These are phyloP conservation scores for Platichthys flesus DNA, from an alignment of 2,113 vertebrate species.

Conservation along the genomic window DNA sequence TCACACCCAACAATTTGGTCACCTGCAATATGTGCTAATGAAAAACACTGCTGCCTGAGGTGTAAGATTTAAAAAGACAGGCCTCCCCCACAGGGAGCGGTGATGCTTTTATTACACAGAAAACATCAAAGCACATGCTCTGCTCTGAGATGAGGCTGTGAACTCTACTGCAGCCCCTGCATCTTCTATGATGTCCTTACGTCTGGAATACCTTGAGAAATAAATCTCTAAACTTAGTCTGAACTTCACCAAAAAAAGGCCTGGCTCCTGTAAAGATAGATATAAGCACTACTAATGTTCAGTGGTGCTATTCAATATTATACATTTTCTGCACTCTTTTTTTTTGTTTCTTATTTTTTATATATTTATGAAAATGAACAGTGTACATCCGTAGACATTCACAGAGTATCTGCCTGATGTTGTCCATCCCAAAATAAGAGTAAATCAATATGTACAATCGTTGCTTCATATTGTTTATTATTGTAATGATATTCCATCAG, in stretches of 20 bases:
- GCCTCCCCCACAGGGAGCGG: neutral
- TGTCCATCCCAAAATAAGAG: neutral
- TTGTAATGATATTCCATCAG: too few species aligned
- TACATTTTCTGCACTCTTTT: too few species aligned
- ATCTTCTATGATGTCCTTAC: neutral
- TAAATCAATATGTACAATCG: neutral
- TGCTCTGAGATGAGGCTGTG: neutral
- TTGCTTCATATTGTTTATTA: neutral
- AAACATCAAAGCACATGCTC: neutral
- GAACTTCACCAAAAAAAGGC: too few species aligned
- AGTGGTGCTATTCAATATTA: too few species aligned
- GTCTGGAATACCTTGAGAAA: neutral
- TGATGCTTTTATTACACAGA: neutral
- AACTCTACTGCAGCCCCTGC: neutral
- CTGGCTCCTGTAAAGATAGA: neutral
- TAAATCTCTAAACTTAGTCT: too few species aligned
- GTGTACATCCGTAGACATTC: neutral
- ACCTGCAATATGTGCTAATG: neutral
- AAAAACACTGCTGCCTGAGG: neutral
- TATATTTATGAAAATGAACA: neutral
- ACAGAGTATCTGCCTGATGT: neutral
- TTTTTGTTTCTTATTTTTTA: neutral
- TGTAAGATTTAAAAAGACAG: neutral
- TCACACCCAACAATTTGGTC: neutral
- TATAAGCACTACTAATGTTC: neutral